Evolutionary conservation across 1,140 invertebrate genomes (phyloP).

Genomic region (Ladona fulva): DNA sequence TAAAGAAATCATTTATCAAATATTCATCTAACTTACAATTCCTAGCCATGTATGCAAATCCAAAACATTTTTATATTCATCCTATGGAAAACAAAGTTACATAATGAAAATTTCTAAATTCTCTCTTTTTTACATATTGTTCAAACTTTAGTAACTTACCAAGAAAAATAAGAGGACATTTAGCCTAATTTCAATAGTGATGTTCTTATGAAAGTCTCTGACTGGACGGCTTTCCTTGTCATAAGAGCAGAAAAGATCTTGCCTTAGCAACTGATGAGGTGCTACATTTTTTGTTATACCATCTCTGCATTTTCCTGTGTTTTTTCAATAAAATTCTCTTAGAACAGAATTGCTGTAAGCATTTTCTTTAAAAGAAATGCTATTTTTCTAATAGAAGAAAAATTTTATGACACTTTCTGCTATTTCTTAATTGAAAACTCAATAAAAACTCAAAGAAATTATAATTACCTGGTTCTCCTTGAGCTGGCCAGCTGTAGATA

Average conservation of each 20-base stretch:
- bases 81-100: slow-evolving; percentile 22
- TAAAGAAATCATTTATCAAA: neutral
- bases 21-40: slow-evolving; percentile 27
- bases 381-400: too few species aligned
- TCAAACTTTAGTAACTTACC: slow-evolving; percentile 15
- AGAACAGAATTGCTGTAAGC: too few species aligned
- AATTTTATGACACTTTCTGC: too few species aligned
- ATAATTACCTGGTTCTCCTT: neutral
- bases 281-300: neutral
- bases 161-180: neutral
- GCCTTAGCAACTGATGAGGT: neutral
- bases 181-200: neutral
- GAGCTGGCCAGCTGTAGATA: neutral
- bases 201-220: neutral
- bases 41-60: slow-evolving; percentile 30
- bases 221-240: neutral
- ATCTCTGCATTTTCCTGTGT: neutral
- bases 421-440: too few species aligned
- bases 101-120: slow-evolving; percentile 26
- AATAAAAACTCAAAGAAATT: too few species aligned
- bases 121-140: slow-evolving; percentile 28
- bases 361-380: too few species aligned
- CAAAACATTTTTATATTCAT: slow-evolving; percentile 25
- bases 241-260: neutral
- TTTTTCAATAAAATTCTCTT: too few species aligned